These are phyloP conservation scores for Eumacrocentrus americanus DNA, from an alignment of 2,888 invertebrate species.

Conservation along the genomic window DNA sequence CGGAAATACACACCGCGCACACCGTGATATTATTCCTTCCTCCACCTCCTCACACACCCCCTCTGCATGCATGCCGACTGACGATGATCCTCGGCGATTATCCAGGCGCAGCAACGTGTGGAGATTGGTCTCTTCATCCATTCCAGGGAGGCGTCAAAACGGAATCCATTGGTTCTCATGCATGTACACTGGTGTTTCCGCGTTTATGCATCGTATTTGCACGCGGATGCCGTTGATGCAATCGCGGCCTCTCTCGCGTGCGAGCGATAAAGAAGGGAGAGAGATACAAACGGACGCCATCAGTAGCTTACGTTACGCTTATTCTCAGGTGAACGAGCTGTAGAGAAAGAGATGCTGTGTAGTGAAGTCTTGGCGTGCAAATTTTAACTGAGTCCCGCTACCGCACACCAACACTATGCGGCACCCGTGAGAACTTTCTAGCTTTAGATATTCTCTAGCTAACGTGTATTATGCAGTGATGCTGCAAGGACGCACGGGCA, in stretches of 20 bases:
- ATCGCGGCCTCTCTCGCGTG: constrained; percentile 25
- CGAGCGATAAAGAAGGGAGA: background rate
- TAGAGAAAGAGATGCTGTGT: constrained; percentile 12
- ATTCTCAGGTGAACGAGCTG: constrained; percentile 5
- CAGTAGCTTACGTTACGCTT: background rate
- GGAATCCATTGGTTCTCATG: constrained; percentile 32
- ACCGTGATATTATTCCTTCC: constrained; percentile 20
- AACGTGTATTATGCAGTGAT: background rate
- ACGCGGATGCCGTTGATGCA: constrained; percentile 22
- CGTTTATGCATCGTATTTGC: constrained; percentile 24
- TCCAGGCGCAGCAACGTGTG: constrained; percentile 12
- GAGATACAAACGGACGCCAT: too few species aligned
- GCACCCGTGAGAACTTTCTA: constrained; percentile 34
- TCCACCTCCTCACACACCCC: background rate
- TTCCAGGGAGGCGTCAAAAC: constrained; percentile 30
- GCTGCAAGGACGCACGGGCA: too few species aligned
- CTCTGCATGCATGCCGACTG: constrained; percentile 8
- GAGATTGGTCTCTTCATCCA: constrained; percentile 28
- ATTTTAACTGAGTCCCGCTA: constrained; percentile 23
- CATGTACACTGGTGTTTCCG: constrained; percentile 15
- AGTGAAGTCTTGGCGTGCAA: constrained; percentile 10
- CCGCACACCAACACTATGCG: constrained; percentile 12
- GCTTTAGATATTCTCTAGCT: constrained; percentile 5
- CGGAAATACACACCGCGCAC: constrained; percentile 14
- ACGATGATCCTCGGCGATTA: constrained; percentile 15